Base-by-base conservation (phyloP, 2,888 invertebrate genomes). In the Limnephilus auricula region DNA sequence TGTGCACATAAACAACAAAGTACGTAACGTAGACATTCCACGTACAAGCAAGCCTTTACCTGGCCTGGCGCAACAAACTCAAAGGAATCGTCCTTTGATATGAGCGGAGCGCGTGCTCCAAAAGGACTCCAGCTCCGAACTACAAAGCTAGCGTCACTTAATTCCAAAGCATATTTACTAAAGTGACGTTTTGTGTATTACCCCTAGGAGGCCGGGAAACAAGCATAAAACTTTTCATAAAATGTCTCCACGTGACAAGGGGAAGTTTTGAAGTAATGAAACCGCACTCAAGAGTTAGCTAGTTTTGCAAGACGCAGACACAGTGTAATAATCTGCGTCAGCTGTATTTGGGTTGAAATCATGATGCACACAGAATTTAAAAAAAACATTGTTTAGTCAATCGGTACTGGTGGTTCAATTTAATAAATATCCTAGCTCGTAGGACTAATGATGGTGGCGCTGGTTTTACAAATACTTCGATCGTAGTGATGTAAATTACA, bases 251-350 rank as follows among this genome's bases (percentile, higher is more conserved):
- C 3, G 9, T 37, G 84, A 15, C 34, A 25, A 32, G 87, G 78
- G 31, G 25, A 78, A 79, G 87, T 88, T 88, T 45, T 78, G 34
- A 88, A 88, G 87, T 79, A 78, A 89, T 89, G 89, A 89, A 79
- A 89, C 89, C 80, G 45, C 89, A 37, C 80, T 32, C 78, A 37
- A 31, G 88, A 79, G 30, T 32, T 18, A 50, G 87, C 65, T 13
- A 89, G 30, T 89, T 65, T 65, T 2, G 9, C 25, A 65, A 65
- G 25, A 65, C n/a, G 25, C 25, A 25, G 65, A 10, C 0, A n/a
- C 25, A n/a, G 25, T 65, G 0, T 25, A 65, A 65, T n/a, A 65
- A 65, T 65, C 25, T 65, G 65, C 5, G 65, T 18, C 65, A 25
- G 65, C 18, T 65, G 65, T 65, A 65, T 65, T 65, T 25, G 1